Percentiles rank a stretch among this genome's conserved stretches.
Evolutionary conservation across 2,888 invertebrate genomes (phyloP).

Genomic region (Lordiphosa andalusiaca): DNA sequence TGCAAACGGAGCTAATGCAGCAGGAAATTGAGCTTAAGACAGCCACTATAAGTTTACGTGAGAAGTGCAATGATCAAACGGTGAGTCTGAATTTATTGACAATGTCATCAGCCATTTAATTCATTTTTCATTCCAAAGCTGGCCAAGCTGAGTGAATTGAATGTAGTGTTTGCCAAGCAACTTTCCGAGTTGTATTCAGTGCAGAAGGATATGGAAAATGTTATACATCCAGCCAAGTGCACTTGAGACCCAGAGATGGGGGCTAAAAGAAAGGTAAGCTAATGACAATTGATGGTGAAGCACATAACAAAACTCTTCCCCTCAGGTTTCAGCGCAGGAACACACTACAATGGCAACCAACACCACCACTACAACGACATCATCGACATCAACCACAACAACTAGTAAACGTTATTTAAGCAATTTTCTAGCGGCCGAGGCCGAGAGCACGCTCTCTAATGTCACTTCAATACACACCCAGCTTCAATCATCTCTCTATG

Average conservation of each 20-base stretch:
- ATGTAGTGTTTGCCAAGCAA: slow-evolving; percentile 78
- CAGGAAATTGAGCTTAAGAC: slow-evolving; percentile 91
- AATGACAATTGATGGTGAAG: not conserved
- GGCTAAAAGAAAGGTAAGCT: slow-evolving; percentile 73
- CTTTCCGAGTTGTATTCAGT: slow-evolving; percentile 78
- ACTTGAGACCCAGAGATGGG: slow-evolving; percentile 80
- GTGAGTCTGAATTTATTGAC: slow-evolving; percentile 78
- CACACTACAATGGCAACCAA: slow-evolving; percentile 65
- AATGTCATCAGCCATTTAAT: not conserved
- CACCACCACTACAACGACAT: slow-evolving; percentile 62
- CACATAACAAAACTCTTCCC: too few species aligned
- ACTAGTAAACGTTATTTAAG: slow-evolving; percentile 71
- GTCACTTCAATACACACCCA: slow-evolving; percentile 80
- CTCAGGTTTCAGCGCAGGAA: slow-evolving; percentile 76
- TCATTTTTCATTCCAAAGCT: slow-evolving; percentile 57
- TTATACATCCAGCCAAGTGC: slow-evolving; percentile 79
- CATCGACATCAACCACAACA: slow-evolving; percentile 52
- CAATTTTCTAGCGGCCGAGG: slow-evolving; percentile 68
- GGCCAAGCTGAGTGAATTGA: slow-evolving; percentile 78
- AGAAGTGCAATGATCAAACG: slow-evolving; percentile 87
- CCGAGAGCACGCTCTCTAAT: slow-evolving; percentile 80
- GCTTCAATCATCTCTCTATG: slow-evolving; percentile 79
- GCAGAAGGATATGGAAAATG: slow-evolving; percentile 81
- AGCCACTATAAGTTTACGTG: slow-evolving; percentile 79
- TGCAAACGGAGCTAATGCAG: slow-evolving; percentile 89